Percentiles rank a stretch among this genome's conserved stretches.
phyloP scores from a whole-genome alignment of 1,140 invertebrate genomes.

The Plodia interpunctella region DNA sequence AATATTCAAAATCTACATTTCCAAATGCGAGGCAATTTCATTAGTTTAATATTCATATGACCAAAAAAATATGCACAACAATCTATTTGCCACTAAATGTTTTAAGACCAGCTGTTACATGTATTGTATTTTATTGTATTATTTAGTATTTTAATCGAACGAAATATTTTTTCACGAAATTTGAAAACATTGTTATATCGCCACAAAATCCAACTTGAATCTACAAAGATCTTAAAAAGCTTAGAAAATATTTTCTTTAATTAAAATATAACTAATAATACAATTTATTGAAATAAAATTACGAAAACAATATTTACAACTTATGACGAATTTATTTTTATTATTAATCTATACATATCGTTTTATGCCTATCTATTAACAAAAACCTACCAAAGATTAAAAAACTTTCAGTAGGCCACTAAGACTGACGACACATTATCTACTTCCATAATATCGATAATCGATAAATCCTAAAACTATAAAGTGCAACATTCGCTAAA shows the following conservation, averaged over 20 bases:
- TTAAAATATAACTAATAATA: constrained; percentile 69
- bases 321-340: constrained; percentile 49
- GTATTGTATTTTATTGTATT: constrained; percentile 47
- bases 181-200: constrained; percentile 42
- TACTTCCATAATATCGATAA: constrained; percentile 65
- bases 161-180: constrained; percentile 8
- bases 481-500: constrained; percentile 72
- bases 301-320: constrained; percentile 73
- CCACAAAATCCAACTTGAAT: constrained; percentile 69
- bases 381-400: constrained; percentile 54
- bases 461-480: constrained; percentile 66
- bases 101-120: constrained; percentile 65
- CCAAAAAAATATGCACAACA: constrained; percentile 54
- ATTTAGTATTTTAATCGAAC: constrained; percentile 24
- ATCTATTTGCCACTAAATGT: constrained; percentile 24
- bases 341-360: constrained; percentile 67
- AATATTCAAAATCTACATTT: constrained; percentile 72
- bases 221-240: constrained; percentile 59
- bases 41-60: constrained; percentile 53
- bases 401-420: constrained; percentile 63
- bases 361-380: constrained; percentile 72
- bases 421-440: constrained; percentile 70
- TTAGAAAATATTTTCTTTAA: constrained; percentile 56
- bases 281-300: constrained; percentile 69
- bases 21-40: constrained; percentile 76